Conservation (phyloP, 2,888 invertebrate genomes). For the Congeria kusceri region DNA sequence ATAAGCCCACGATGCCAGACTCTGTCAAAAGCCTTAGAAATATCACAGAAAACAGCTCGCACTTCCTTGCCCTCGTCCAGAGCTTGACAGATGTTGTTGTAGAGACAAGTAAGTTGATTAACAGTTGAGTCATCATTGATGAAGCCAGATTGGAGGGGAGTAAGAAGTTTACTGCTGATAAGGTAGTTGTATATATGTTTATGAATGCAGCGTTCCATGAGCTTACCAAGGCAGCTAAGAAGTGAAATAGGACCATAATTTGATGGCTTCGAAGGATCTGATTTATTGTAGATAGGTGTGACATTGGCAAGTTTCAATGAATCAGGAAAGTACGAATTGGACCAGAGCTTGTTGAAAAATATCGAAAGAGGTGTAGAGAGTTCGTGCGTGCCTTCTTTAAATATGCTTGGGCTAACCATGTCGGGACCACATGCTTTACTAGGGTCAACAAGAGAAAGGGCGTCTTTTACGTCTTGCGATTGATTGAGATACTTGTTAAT, state of each 20-base stretch:
- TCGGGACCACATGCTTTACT: slow-evolving; percentile 18
- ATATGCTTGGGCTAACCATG: slow-evolving; percentile 11
- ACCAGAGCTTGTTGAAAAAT: background rate
- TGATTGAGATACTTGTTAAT: background rate
- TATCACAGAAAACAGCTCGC: slow-evolving; percentile 9
- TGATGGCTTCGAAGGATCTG: background rate
- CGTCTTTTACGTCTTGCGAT: background rate
- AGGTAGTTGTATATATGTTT: slow-evolving; percentile 14
- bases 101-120: slow-evolving; percentile 11
- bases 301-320: slow-evolving; percentile 25
- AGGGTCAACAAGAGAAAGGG: background rate
- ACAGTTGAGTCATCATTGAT: background rate
- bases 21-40: slow-evolving; percentile 10
- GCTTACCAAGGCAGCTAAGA: slow-evolving; percentile 7
- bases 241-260: slow-evolving; percentile 34
- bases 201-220: slow-evolving; percentile 24
- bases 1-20: slow-evolving; percentile 7
- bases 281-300: slow-evolving; percentile 24
- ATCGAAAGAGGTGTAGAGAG: slow-evolving; percentile 7
- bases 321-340: slow-evolving; percentile 4
- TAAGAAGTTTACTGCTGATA: background rate
- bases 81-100: background rate
- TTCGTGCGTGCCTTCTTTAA: slow-evolving; percentile 10
- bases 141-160: slow-evolving; percentile 3
- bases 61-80: slow-evolving; percentile 17